Conservation (phyloP, 2,888 invertebrate species). For the Therioaphis trifolii region DNA sequence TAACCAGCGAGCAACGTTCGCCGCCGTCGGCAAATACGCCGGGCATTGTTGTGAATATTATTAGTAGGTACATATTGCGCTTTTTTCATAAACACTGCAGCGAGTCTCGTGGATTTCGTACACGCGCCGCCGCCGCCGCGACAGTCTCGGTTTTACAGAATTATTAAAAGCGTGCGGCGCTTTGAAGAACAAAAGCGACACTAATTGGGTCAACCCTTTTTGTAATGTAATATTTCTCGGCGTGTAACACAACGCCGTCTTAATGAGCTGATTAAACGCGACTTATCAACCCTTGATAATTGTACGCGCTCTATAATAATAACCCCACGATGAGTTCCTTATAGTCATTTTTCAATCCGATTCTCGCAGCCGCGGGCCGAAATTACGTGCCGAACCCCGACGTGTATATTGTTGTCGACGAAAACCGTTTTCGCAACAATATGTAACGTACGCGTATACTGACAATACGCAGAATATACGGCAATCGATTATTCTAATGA, state of each 20-base stretch:
- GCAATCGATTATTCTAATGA: conserved; percentile 62
- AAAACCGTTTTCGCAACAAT: conserved; percentile 36
- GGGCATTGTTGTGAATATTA: background rate
- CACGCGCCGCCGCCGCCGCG: background rate
- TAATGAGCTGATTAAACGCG: conserved; percentile 59
- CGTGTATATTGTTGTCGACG: no score
- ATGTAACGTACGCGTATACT: background rate
- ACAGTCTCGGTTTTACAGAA: background rate
- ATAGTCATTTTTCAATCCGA: conserved; percentile 30
- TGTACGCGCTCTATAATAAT: conserved; percentile 22
- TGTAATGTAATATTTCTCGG: conserved; percentile 53
- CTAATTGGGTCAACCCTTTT: conserved; percentile 61
- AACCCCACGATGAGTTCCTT: conserved; percentile 24
- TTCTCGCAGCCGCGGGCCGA: background rate
- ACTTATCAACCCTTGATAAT: conserved; percentile 12
- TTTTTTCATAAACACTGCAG: no score
- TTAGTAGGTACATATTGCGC: background rate
- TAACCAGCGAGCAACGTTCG: background rate
- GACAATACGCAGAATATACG: no score
- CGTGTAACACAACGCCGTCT: conserved; percentile 60
- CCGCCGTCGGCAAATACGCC: background rate
- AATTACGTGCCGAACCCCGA: conserved; percentile 4
- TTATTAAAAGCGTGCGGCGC: background rate
- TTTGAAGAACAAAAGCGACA: conserved; percentile 28
- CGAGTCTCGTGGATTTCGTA: background rate